Evolutionary conservation across 2,113 vertebrate genomes (phyloP).

Genomic region (Panthera uncia): DNA sequence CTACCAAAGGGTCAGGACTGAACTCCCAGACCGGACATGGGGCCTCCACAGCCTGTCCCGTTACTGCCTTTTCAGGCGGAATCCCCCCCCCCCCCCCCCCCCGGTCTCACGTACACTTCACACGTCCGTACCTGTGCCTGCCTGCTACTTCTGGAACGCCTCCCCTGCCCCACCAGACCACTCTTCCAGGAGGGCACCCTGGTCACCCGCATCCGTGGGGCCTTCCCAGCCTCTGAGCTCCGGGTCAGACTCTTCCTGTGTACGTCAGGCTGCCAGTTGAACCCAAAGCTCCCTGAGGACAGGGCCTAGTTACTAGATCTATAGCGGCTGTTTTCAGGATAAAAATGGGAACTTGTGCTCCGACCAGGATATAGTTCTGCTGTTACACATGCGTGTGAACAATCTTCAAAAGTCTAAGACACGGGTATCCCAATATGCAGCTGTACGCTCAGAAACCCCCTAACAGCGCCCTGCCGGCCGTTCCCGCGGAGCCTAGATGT

Average conservation of each 20-base stretch:
- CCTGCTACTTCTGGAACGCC: neutral
- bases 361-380: neutral
- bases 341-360: neutral
- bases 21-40: neutral
- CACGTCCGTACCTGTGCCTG: neutral
- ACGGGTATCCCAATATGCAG: neutral
- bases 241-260: neutral
- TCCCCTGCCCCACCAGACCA: neutral
- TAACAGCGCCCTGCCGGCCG: neutral
- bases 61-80: neutral
- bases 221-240: neutral
- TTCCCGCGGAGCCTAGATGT: neutral
- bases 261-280: neutral
- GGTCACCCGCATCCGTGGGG: neutral
- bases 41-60: neutral
- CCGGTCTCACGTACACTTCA: neutral
- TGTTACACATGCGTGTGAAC: neutral
- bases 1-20: neutral
- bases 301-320: neutral
- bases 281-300: neutral
- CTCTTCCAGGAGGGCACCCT: neutral
- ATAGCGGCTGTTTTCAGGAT: neutral
- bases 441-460: neutral
- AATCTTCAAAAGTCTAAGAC: neutral
- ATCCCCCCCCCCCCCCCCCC: neutral